phyloP scores from a whole-genome alignment of 37 sponge, comb jelly and placozoan species.

The Spongia lamella region DNA sequence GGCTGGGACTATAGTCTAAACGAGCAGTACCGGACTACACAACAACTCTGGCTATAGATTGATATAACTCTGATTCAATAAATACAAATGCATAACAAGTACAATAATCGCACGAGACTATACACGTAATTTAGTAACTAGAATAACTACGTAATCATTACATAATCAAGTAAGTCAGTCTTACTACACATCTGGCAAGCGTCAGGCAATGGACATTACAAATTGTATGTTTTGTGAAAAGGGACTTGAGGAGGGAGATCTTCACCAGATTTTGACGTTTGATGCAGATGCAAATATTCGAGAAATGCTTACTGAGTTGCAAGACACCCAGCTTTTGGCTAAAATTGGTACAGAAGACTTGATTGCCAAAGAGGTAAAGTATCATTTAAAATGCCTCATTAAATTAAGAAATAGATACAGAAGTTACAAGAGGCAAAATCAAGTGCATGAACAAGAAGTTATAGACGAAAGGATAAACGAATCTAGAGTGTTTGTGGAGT shows the following conservation, averaged over 20 bases:
- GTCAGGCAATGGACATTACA: too few relatives aligned
- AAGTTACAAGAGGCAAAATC: slow-evolving; percentile 8
- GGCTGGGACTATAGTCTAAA: too few relatives aligned
- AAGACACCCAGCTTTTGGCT: slow-evolving; percentile 20
- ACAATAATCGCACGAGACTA: too few relatives aligned
- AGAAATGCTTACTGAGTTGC: slow-evolving; percentile 13
- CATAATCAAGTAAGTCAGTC: too few relatives aligned
- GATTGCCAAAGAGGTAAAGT: slow-evolving; percentile 16
- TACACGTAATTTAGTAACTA: too few relatives aligned
- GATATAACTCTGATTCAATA: too few relatives aligned
- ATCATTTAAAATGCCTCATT: slow-evolving; percentile 24
- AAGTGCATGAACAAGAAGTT: slow-evolving; percentile 1
- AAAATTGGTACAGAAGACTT: slow-evolving; percentile 13
- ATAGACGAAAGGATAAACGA: slow-evolving; percentile 9
- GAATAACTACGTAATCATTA: too few relatives aligned
- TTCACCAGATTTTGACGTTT: slow-evolving; percentile 23
- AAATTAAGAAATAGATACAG: slow-evolving; percentile 19
- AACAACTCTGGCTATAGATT: too few relatives aligned
- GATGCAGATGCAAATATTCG: slow-evolving; percentile 29
- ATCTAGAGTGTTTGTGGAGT: slow-evolving; percentile 15
- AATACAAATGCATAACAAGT: too few relatives aligned
- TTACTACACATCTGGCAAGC: too few relatives aligned
- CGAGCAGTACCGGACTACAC: too few relatives aligned
- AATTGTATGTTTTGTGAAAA: slow-evolving; percentile 6
- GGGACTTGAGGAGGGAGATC: slow-evolving; percentile 21